Base-by-base conservation (phyloP, 2,113 vertebrate genomes). In the Myotis davidii region DNA sequence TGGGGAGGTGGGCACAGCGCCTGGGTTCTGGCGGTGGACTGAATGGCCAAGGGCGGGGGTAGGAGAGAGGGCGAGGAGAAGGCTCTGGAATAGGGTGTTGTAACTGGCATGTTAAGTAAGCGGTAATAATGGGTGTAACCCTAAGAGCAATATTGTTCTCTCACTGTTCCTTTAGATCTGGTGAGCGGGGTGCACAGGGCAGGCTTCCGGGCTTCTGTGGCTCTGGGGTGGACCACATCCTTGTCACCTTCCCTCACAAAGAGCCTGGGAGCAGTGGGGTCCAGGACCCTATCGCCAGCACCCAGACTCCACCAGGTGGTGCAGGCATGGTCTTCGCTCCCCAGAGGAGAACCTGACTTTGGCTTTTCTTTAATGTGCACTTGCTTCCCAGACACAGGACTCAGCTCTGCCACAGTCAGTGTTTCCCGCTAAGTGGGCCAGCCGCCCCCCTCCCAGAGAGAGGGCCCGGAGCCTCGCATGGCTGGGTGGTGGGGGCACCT, bases 1-100 rank as follows among this genome's bases (percentile, higher is more conserved):
- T 0, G 11, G n/a, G n/a, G 39, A 61, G 27, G 4, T 11, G 17
- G 20, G 9, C 21, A 10, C 5, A 17, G 54, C 21, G 21, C 0
- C 1, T 0, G 52, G 54, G 1, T 54, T 6, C 14, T 18, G 0
- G 64, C 0, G 34, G 48, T 23, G 25, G 52, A 10, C 67, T 56
- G 56, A 67, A 9, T 42, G 12, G 6, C 45, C 20, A 7, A 56
- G 54, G 11, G 7, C 32, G 0, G 14, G 23, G 25, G 14, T 29
- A 34, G 83, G 67, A 12, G 8, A 13, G 72, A 56, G 54, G 23
- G 4, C 11, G 10, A 23, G 21, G 23, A 23, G 0, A 5, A 13
- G 9, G 52, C 21, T 82, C 76, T 54, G 52, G 72, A 37, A 73
- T 3, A 29, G 37, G 32, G 20, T 54, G 1, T 34, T 12, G 5